Base-by-base conservation (phyloP, 1,140 invertebrate genomes). In the Batillaria attramentaria region DNA sequence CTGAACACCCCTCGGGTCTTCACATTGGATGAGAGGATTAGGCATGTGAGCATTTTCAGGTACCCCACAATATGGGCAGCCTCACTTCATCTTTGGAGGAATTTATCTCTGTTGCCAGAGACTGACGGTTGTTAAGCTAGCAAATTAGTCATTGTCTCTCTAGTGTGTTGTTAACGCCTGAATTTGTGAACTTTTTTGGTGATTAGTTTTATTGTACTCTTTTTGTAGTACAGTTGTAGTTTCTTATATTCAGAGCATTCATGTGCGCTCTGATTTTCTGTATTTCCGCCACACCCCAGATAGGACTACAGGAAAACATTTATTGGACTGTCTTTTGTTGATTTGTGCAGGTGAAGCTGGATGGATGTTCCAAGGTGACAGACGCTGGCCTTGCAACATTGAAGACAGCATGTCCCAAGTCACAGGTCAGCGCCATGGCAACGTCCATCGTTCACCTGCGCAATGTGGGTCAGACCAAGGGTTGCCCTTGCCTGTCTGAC, bases 401-500 rank as follows among this genome's bases (percentile, higher is more conserved):
- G 31, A 66, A 46, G 31, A 54, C 35, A 35, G 42, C 42, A 43
- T 78, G 76, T 39, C 62, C 70, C 42, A 43, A 65, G 33, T 62
- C 72, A 16, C 46, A 68, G 28, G 43, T 68, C 37, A 76, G 77
- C 31, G 80, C 80, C 31, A 81, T 81, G 77, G 80, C 80, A 46
- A 81, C 80, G 13, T 70, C 65, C 31, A 72, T 79, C 31, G 43
- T 65, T 28, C 72, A 81, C 43, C 33, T 79, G 20, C 66, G 54
- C 1, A 33, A 81, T 33, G 43, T 33, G 43, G 76, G 54, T 31
- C 60, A 78, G 28, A 75, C 79, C 18, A 78, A 66, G 43, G 82
- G 82, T 24, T 80, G 82, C 72, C 82, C 82, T 28, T 66, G 80
- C 3, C 66, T 83, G 2, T 46, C 66, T 18, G 74, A 83, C 33